Conservation (phyloP, 2,797 vertebrate species). For the Anabacerthia variegaticeps region DNA sequence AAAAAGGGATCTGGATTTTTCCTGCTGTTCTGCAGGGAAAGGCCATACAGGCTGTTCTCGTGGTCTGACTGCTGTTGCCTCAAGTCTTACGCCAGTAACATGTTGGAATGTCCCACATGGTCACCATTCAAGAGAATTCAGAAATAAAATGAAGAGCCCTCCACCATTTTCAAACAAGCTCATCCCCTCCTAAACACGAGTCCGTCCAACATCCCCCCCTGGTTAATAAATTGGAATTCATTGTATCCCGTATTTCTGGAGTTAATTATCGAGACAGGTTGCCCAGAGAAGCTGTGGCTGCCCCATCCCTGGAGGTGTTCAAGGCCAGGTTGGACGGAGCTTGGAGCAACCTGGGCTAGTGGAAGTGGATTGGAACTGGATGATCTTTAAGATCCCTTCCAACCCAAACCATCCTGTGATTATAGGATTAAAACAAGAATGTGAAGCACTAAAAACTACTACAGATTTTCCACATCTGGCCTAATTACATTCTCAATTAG, state of each 20-base stretch:
- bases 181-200: background rate
- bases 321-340: background rate
- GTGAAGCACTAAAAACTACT: background rate
- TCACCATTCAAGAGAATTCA: background rate
- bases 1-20: slow-evolving; percentile 19
- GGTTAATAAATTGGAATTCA: background rate
- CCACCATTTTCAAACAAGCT: background rate
- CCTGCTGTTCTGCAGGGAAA: background rate
- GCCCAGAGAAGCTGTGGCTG: background rate
- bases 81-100: background rate
- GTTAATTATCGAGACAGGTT: background rate
- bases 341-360: rapidly evolving
- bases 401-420: background rate
- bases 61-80: background rate
- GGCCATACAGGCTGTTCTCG: background rate
- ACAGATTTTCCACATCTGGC: background rate
- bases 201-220: background rate
- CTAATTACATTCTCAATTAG: background rate
- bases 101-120: background rate
- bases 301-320: background rate
- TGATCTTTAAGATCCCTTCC: background rate
- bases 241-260: background rate
- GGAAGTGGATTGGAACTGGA: rapidly evolving
- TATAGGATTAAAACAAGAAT: background rate
- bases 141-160: background rate